Base-by-base conservation (phyloP, 2,888 invertebrate genomes). In the Clivina fossor region DNA sequence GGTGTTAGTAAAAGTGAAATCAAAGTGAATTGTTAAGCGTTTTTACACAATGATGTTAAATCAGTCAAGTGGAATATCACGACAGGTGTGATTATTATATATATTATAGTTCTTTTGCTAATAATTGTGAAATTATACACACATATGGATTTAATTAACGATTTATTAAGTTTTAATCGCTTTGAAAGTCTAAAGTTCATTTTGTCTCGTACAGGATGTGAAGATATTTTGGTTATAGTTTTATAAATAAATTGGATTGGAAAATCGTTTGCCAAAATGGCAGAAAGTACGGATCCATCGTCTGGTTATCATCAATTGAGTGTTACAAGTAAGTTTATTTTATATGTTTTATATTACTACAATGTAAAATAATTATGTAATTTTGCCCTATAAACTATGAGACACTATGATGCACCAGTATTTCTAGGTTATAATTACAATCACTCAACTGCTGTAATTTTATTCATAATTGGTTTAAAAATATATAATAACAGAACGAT, bases 231-330 rank as follows among this genome's bases (percentile, higher is more conserved):
- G 44, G 53, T 44, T 53, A 53, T 35, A 9, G 15, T 20, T 43
- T 20, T 43, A 9, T n/a, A n/a, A 30, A n/a, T 16, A 30, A 32
- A 48, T 13, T 48, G 37, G 9, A n/a, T n/a, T n/a, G n/a, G n/a
- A n/a, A 37, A 28, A 58, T 48, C 22, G 41, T 33, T 49, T 49
- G 20, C 53, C 47, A 62, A 41, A 56, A 68, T 68, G 68, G 66
- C 69, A 57, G 67, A 67, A 62, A 61, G 63, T 62, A 59, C 61
- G 56, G 70, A 69, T 57, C 66, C 70, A 64, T 73, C 72, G 53
- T 66, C 76, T 64, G 81, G 81, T 65, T 82, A 80, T 72, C 80
- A 85, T 72, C 85, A 85, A 72, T 76, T 86, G 61, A 82, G 80
- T 71, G 78, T 86, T 60, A 84, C 82, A 71, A 81, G 85, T 86